These are phyloP conservation scores for Nematostella vectensis DNA, from an alignment of 92 coral and sea anemone species.

Conservation along the genomic window DNA sequence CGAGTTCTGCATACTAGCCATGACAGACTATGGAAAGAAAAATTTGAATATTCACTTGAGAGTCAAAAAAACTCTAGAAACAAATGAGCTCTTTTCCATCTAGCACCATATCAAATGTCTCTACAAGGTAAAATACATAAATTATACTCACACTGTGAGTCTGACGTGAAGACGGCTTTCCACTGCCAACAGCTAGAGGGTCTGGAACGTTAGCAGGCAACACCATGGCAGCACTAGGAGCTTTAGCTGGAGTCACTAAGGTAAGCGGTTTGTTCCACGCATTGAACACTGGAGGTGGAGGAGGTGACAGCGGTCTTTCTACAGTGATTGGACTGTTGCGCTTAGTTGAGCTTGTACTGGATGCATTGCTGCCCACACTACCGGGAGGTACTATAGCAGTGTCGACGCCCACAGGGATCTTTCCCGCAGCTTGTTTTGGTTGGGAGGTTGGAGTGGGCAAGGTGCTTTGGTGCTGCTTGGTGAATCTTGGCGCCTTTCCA, in stretches of 20 bases:
- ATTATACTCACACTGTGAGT: conserved; percentile 29
- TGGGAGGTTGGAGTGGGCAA: conserved; percentile 37
- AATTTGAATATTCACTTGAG: not conserved
- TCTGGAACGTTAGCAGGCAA: conserved; percentile 67
- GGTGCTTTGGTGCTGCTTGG: conserved; percentile 63
- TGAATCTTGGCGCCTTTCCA: conserved; percentile 87
- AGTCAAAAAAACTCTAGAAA: too few relatives aligned
- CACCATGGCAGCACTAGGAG: conserved; percentile 48
- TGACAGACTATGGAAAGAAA: not conserved
- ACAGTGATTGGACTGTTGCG: conserved; percentile 79
- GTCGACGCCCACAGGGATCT: conserved; percentile 23
- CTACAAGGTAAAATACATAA: too few relatives aligned
- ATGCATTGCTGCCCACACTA: conserved; percentile 53
- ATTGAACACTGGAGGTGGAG: conserved; percentile 78
- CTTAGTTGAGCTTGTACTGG: conserved; percentile 83
- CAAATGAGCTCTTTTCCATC: too few relatives aligned
- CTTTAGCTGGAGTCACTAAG: conserved; percentile 82
- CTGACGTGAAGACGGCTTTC: conserved; percentile 70
- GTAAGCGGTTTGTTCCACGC: conserved; percentile 95
- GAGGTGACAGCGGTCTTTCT: conserved; percentile 81
- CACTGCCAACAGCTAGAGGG: conserved; percentile 99
- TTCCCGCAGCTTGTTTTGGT: conserved; percentile 42
- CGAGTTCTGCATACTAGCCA: conserved; percentile 18
- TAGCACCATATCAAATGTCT: too few relatives aligned
- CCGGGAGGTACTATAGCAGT: conserved; percentile 32